These are phyloP conservation scores for Taenioides sp. DNA, from an alignment of 2,797 vertebrate species.

Conservation along the genomic window DNA sequence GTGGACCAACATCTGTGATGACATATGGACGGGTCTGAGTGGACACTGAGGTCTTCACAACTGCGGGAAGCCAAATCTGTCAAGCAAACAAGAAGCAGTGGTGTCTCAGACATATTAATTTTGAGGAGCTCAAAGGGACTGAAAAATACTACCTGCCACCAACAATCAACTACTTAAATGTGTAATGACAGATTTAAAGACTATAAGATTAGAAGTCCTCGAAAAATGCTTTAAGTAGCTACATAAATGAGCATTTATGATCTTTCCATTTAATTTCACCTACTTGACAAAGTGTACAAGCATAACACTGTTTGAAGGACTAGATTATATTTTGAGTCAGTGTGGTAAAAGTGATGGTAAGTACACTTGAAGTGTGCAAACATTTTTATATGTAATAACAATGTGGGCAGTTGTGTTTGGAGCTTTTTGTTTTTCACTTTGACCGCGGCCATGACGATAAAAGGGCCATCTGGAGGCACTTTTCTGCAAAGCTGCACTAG, in stretches of 20 bases:
- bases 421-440: conserved; percentile 26
- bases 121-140: conserved; percentile 8
- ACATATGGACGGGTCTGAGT: neutral
- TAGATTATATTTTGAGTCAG: conserved; percentile 7
- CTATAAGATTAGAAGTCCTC: conserved; percentile 12
- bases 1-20: neutral
- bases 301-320: neutral
- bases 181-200: conserved; percentile 14
- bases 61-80: conserved; percentile 11
- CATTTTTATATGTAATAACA: neutral
- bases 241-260: conserved; percentile 12
- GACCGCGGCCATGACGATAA: conserved; percentile 25
- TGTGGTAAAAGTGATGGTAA: conserved; percentile 12
- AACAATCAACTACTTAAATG: conserved; percentile 12
- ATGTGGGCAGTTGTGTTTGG: conserved; percentile 18
- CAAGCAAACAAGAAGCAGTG: conserved; percentile 9
- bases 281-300: neutral
- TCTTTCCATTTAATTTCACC: neutral
- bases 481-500: conserved; percentile 45
- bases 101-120: conserved; percentile 19
- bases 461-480: conserved; percentile 64
- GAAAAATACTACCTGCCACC: conserved; percentile 6
- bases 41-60: conserved; percentile 10
- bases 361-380: conserved; percentile 13
- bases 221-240: conserved; percentile 8